Base-by-base conservation (phyloP, 2,797 vertebrate species). In the Hapalemur alaotrensis region DNA sequence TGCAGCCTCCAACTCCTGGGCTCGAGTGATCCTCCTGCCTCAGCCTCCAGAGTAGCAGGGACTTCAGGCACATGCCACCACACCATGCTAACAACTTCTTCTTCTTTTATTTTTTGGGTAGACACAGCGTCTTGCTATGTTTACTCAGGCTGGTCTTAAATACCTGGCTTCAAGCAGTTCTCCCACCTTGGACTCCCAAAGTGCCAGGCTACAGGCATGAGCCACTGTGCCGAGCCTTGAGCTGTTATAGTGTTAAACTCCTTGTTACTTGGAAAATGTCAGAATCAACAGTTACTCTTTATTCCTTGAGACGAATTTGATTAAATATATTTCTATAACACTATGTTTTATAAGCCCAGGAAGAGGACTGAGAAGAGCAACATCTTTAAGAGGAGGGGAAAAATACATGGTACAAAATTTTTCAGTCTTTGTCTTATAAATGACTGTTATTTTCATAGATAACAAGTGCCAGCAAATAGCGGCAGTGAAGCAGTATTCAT, bases 211-310 rank as follows among this genome's bases (percentile, higher is more conserved):
- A 65, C 63, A 35, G 32, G 32, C 17, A 2, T 65, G 63, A 65
- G 17, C 63, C 63, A n/a, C 63, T 8, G 32, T 0, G 8, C 63
- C 3, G 4, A 25, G 63, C 63, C 63, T 65, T 35, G 14, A 73
- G 23, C 57, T 88, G 28, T 91, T 94, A 85, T 0, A 70, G 10
- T 84, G 38, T 61, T 86, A 52, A 72, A 86, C 14, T 92, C 50
- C 57, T 57, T 80, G 28, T 81, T 67, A 59, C 32, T 92, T 85
- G 35, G 46, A 50, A 69, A 72, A 79, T 82, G 41, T 72, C 32
- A 73, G 32, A 95, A 48, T 48, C 43, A 95, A 82, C 63, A 93
- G 67, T 43, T 91, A 81, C 10, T 65, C 46, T 61, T 93, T 78
- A 67, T 86, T 38, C 46, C 46, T 86, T 65, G 41, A 95, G 79